Percentiles rank a stretch among this genome's conserved stretches.
Evolutionary conservation across 2,888 invertebrate genomes (phyloP).

Genomic region (Odontothrips loti): DNA sequence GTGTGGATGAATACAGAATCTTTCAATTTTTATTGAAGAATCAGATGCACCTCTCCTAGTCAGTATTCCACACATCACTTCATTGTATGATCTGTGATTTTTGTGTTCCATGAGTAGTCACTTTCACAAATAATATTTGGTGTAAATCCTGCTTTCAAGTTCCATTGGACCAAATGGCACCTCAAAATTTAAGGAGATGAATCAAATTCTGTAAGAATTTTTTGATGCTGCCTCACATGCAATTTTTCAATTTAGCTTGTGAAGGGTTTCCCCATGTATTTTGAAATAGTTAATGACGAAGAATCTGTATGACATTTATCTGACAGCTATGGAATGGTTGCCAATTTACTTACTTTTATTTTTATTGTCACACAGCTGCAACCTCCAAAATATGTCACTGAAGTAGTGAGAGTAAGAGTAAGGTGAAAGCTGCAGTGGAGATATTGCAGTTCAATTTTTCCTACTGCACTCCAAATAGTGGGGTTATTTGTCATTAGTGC

Average conservation of each 20-base stretch:
- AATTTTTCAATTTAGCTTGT: background rate
- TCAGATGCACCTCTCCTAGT: background rate
- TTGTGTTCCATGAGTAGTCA: background rate
- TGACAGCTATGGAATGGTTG: background rate
- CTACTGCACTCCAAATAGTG: background rate
- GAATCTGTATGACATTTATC: background rate
- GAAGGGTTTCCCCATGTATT: background rate
- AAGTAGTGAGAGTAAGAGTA: too few species aligned
- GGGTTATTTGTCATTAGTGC: background rate
- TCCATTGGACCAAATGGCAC: background rate
- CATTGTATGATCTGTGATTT: constrained; percentile 3
- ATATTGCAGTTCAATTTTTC: too few species aligned
- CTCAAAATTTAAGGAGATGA: background rate
- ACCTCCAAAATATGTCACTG: too few species aligned
- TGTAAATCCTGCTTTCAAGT: background rate
- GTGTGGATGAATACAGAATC: background rate
- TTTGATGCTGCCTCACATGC: background rate
- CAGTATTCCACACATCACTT: background rate
- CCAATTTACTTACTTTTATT: too few species aligned
- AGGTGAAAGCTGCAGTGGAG: too few species aligned
- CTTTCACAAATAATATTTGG: background rate
- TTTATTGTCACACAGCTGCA: too few species aligned
- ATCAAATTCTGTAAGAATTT: background rate
- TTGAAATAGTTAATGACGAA: background rate
- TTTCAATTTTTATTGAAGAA: background rate